These are phyloP conservation scores for Chrysopilus asiliformis DNA, from an alignment of 2,888 invertebrate species.

Conservation along the genomic window DNA sequence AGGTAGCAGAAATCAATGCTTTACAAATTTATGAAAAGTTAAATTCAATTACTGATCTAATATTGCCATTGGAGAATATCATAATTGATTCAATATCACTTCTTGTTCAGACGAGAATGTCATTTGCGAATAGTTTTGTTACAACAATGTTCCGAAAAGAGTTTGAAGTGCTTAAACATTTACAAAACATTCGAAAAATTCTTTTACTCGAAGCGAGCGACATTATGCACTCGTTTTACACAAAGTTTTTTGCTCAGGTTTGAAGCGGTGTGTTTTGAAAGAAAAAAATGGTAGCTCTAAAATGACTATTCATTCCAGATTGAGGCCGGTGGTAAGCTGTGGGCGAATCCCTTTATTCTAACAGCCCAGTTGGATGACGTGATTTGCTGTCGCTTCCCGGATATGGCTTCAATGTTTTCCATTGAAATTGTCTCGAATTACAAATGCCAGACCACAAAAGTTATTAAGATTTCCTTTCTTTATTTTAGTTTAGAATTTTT, in stretches of 20 bases:
- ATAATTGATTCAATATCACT: constrained; percentile 31
- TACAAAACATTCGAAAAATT: constrained; percentile 38
- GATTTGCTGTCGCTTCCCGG: constrained; percentile 34
- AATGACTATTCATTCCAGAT: constrained; percentile 33
- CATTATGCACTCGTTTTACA: constrained; percentile 39
- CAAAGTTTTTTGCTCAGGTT: constrained; percentile 38
- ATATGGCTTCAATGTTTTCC: constrained; percentile 23
- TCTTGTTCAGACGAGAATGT: constrained; percentile 33
- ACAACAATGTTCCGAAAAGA: constrained; percentile 38
- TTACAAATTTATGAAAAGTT: constrained; percentile 17
- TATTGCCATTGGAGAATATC: constrained; percentile 35
- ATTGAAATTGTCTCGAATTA: constrained; percentile 22
- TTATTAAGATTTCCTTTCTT: no score
- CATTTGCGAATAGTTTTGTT: constrained; percentile 37
- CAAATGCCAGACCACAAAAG: constrained; percentile 21
- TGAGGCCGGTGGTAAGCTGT: constrained; percentile 34
- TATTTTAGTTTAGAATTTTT: no score
- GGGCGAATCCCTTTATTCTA: constrained; percentile 36
- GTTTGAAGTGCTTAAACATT: constrained; percentile 35
- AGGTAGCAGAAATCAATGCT: constrained; percentile 1
- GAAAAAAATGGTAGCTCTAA: no score
- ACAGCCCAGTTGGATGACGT: constrained; percentile 38
- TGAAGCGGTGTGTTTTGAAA: no score
- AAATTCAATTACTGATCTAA: constrained; percentile 21
- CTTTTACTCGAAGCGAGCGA: constrained; percentile 42